Percentiles rank a stretch among this genome's conserved stretches.
Evolutionary conservation across 1,140 invertebrate species (phyloP).

Genomic region (Neodiprion fabricii): DNA sequence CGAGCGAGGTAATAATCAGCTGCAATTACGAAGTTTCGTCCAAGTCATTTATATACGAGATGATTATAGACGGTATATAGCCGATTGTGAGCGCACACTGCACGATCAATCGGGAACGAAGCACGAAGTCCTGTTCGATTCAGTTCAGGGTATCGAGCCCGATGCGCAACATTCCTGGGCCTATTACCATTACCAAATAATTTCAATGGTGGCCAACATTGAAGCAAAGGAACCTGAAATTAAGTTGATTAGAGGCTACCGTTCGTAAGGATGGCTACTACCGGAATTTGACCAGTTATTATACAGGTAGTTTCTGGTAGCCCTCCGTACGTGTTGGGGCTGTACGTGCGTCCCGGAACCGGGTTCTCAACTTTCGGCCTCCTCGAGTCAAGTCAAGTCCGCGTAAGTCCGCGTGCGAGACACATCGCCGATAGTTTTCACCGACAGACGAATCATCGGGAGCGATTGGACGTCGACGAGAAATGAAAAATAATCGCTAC

Average conservation of each 20-base stretch:
- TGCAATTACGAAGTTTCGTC: too few relatives aligned
- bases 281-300: conserved; percentile 63
- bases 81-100: too few relatives aligned
- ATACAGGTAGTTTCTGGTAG: conserved; percentile 44
- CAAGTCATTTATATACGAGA: too few relatives aligned
- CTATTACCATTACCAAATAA: conserved; percentile 62
- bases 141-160: too few relatives aligned
- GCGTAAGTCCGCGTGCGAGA: too few relatives aligned
- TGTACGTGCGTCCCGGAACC: conserved; percentile 35
- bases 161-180: conserved; percentile 51
- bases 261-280: conserved; percentile 60
- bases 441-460: too few relatives aligned
- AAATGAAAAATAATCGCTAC: background rate
- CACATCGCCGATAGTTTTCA: too few relatives aligned
- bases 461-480: background rate
- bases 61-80: too few relatives aligned
- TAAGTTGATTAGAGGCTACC: conserved; percentile 64
- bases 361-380: conserved; percentile 26
- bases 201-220: conserved; percentile 54
- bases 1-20: too few relatives aligned
- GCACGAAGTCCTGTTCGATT: too few relatives aligned
- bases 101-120: too few relatives aligned
- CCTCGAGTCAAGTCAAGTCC: background rate
- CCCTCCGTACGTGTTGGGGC: conserved; percentile 26
- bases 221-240: conserved; percentile 54